phyloP scores from a whole-genome alignment of 2,888 invertebrate species.

The Tipula unca region DNA sequence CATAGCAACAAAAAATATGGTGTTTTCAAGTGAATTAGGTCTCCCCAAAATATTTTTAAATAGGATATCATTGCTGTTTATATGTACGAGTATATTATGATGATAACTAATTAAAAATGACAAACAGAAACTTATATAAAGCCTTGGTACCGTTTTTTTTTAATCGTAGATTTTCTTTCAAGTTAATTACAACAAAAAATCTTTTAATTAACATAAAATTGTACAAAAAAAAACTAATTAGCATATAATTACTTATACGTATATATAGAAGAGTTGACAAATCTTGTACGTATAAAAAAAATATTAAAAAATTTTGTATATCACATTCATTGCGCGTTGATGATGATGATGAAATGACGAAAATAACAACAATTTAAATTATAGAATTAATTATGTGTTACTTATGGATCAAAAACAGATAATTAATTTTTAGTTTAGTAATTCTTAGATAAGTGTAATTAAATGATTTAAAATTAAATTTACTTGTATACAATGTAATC shows the following conservation, averaged over 20 bases:
- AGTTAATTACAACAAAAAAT: neutral
- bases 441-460: neutral
- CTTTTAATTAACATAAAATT: neutral
- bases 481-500: neutral
- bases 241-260: neutral
- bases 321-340: neutral
- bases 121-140: neutral
- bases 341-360: neutral
- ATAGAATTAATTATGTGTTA: neutral
- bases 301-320: neutral
- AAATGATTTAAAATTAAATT: neutral
- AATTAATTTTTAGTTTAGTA: neutral
- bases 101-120: neutral
- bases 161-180: neutral
- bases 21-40: neutral
- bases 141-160: neutral
- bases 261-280: no score
- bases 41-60: neutral
- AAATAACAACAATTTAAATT: neutral
- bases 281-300: neutral
- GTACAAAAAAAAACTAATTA: neutral
- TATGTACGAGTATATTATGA: neutral
- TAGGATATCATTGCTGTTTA: neutral
- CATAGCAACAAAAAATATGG: neutral
- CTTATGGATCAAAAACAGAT: slow-evolving; percentile 8